A percentile compares a stretch with the other conserved stretches of the same genome.
Evolutionary conservation across 2,888 invertebrate species (phyloP).

Genomic region (Megalurothrips usitatus): DNA sequence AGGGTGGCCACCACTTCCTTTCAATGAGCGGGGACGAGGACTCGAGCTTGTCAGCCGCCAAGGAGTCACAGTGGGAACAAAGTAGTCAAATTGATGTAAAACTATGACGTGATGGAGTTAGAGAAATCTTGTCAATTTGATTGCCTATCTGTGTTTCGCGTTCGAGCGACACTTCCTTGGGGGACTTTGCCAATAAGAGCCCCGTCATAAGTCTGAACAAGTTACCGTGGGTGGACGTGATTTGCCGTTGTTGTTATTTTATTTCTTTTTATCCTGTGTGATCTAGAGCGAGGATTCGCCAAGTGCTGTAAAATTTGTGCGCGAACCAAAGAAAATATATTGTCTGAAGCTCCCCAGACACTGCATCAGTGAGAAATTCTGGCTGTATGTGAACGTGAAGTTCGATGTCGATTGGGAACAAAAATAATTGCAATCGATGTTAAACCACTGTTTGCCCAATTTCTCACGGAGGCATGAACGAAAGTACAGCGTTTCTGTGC

Average conservation of each 20-base stretch:
- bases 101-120: not conserved
- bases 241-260: conserved; percentile 15
- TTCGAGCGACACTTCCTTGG: not conserved
- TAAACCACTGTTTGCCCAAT: not conserved
- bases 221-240: conserved; percentile 14
- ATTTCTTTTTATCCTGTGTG: conserved; percentile 1
- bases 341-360: conserved; percentile 16
- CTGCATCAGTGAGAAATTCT: not conserved
- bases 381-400: not conserved
- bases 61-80: conserved; percentile 43
- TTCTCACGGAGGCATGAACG: not conserved
- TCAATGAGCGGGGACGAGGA: conserved; percentile 60
- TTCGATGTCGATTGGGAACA: not conserved
- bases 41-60: conserved; percentile 50
- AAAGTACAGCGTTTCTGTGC: not conserved
- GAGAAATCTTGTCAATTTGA: not conserved
- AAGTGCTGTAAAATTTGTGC: conserved; percentile 15
- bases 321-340: conserved; percentile 17
- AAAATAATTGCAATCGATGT: not conserved
- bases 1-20: conserved; percentile 55
- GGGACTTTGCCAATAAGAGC: not conserved
- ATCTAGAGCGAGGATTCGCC: conserved; percentile 25
- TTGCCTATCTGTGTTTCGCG: not conserved
- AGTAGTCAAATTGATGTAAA: conserved; percentile 8
- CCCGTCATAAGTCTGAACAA: conserved; percentile 20